Percentiles rank a stretch among this genome's conserved stretches.
Conservation (phyloP, 2,888 invertebrate species). For the Noctua fimbriata region DNA sequence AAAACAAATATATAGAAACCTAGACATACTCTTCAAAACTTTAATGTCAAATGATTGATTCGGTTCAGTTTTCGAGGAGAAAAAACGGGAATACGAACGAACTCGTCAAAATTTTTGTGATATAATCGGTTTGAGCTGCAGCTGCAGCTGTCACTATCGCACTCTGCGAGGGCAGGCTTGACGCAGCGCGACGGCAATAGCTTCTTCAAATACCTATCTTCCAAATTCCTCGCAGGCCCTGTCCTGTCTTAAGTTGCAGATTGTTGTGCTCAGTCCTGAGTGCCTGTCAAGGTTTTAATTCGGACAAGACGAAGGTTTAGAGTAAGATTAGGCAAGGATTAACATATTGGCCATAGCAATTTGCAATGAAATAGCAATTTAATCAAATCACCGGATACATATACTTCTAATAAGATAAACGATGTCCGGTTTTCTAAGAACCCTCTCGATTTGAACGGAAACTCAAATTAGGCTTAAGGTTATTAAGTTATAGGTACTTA, state of each 20-base stretch:
- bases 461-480: conserved; percentile 20
- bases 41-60: too few relatives aligned
- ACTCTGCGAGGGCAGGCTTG: too few relatives aligned
- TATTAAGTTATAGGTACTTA: not conserved
- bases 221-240: too few relatives aligned
- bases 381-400: conserved; percentile 45
- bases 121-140: too few relatives aligned
- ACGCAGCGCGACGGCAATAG: too few relatives aligned
- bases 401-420: conserved; percentile 44
- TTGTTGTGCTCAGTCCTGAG: not conserved
- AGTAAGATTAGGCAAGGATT: conserved; percentile 13
- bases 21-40: too few relatives aligned
- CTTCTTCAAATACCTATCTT: too few relatives aligned
- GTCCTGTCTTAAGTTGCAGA: not conserved
- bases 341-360: conserved; percentile 25
- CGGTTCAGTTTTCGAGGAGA: too few relatives aligned
- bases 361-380: conserved; percentile 39
- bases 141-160: too few relatives aligned
- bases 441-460: conserved; percentile 46
- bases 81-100: too few relatives aligned
- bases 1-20: too few relatives aligned
- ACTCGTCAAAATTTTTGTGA: too few relatives aligned
- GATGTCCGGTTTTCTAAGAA: conserved; percentile 53
- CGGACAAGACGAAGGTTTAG: conserved; percentile 8
- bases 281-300: conserved; percentile 24